phyloP scores from a whole-genome alignment of 2,888 invertebrate genomes.

The Ophonus ardosiacus region DNA sequence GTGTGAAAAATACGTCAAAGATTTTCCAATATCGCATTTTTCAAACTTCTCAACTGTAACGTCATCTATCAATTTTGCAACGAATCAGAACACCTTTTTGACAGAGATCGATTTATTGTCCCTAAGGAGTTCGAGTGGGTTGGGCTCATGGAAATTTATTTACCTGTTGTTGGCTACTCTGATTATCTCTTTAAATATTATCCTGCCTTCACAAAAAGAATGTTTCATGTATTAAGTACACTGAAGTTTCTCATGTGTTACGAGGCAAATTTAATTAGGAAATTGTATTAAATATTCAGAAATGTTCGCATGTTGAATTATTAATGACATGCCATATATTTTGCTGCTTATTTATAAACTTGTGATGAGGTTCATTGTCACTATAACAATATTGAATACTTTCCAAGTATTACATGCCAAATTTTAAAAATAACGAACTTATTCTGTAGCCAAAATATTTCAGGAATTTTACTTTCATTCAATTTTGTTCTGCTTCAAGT shows the following conservation, averaged over 20 bases:
- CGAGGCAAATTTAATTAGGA: background rate
- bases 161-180: slow-evolving; percentile 40
- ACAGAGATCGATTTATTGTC: slow-evolving; percentile 63
- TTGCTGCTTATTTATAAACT: slow-evolving; percentile 5
- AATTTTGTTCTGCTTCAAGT: background rate
- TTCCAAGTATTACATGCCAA: slow-evolving; percentile 7
- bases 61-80: slow-evolving; percentile 63
- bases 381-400: slow-evolving; percentile 4
- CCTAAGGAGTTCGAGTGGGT: slow-evolving; percentile 39
- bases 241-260: background rate
- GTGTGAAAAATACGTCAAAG: slow-evolving; percentile 58
- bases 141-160: slow-evolving; percentile 46
- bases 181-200: slow-evolving; percentile 9
- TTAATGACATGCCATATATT: slow-evolving; percentile 8
- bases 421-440: slow-evolving; percentile 29
- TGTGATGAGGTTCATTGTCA: slow-evolving; percentile 29
- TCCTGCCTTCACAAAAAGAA: background rate
- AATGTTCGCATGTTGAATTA: background rate
- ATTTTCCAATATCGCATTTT: slow-evolving; percentile 64
- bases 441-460: background rate
- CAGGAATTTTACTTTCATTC: background rate
- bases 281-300: background rate
- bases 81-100: slow-evolving; percentile 63
- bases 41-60: slow-evolving; percentile 63
- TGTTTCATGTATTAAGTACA: background rate